phyloP scores from a whole-genome alignment of 2,888 invertebrate genomes.

The Folsomia candida region DNA sequence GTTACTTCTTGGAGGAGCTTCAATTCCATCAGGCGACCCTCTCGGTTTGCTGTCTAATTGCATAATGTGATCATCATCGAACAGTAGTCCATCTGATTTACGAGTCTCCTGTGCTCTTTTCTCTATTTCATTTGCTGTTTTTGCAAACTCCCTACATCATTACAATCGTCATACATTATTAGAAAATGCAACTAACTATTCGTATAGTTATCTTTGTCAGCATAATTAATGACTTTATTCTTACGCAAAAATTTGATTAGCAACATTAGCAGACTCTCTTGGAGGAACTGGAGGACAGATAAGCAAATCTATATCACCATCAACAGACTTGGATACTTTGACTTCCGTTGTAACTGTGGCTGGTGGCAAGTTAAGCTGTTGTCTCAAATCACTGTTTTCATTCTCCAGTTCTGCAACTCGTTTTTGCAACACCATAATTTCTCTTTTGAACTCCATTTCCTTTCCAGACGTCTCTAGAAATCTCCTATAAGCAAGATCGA shows the following conservation, averaged over 20 bases:
- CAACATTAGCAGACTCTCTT: slow-evolving; percentile 43
- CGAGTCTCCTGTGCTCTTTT: slow-evolving; percentile 45
- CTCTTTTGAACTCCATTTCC: slow-evolving; percentile 80
- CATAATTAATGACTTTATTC: not conserved
- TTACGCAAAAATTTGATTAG: slow-evolving; percentile 50
- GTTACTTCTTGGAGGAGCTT: slow-evolving; percentile 49
- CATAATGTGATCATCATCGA: slow-evolving; percentile 36
- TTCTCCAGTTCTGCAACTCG: slow-evolving; percentile 82
- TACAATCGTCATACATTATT: not conserved
- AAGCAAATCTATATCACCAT: slow-evolving; percentile 36
- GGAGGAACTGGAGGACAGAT: slow-evolving; percentile 49
- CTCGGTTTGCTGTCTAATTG: slow-evolving; percentile 35
- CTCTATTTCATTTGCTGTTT: slow-evolving; percentile 50
- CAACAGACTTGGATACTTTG: slow-evolving; percentile 22
- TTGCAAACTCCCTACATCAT: slow-evolving; percentile 26
- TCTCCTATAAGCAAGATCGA: slow-evolving; percentile 90
- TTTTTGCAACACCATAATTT: slow-evolving; percentile 72
- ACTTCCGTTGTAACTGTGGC: slow-evolving; percentile 9
- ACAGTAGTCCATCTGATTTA: slow-evolving; percentile 37
- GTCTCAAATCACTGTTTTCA: slow-evolving; percentile 79
- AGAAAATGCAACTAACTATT: not conserved
- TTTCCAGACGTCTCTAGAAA: slow-evolving; percentile 89
- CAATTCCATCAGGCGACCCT: slow-evolving; percentile 46
- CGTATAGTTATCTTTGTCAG: not conserved
- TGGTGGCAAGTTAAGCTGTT: slow-evolving; percentile 63